Evolutionary conservation across 2,797 vertebrate species (phyloP).

Genomic region (Typhlichthys eigenmanni): DNA sequence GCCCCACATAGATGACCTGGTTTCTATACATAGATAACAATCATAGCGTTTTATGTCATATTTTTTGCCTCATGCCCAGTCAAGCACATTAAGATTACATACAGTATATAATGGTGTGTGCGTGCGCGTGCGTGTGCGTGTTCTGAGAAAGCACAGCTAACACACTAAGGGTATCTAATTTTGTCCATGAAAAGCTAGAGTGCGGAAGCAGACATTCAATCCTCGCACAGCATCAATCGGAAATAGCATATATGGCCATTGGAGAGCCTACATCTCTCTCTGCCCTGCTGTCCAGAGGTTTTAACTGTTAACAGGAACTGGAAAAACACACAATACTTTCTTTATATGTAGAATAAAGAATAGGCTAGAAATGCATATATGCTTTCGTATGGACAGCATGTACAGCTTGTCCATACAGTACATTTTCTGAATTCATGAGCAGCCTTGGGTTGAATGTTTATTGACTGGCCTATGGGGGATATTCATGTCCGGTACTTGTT

Average conservation of each 20-base stretch:
- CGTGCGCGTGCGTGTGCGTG: slow-evolving; percentile 23
- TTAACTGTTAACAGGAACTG: too few relatives aligned
- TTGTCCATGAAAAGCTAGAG: slow-evolving; percentile 37
- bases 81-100: slow-evolving; percentile 9
- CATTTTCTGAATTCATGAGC: too few relatives aligned
- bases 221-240: slow-evolving; percentile 18
- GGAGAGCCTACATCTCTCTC: slow-evolving; percentile 9
- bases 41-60: slow-evolving; percentile 26
- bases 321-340: too few relatives aligned
- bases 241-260: slow-evolving; percentile 5
- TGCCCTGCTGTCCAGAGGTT: neutral
- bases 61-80: slow-evolving; percentile 26
- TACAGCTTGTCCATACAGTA: too few relatives aligned
- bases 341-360: too few relatives aligned
- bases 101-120: slow-evolving; percentile 4
- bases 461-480: too few relatives aligned
- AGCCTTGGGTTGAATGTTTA: too few relatives aligned
- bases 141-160: slow-evolving; percentile 26
- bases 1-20: slow-evolving; percentile 32
- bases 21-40: slow-evolving; percentile 37
- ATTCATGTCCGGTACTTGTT: too few relatives aligned
- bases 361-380: too few relatives aligned
- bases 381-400: too few relatives aligned
- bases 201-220: slow-evolving; percentile 27
- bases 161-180: slow-evolving; percentile 58